A percentile compares a stretch with the other conserved stretches of the same genome.
phyloP scores from a whole-genome alignment of 2,888 invertebrate species.

The Troides helena region DNA sequence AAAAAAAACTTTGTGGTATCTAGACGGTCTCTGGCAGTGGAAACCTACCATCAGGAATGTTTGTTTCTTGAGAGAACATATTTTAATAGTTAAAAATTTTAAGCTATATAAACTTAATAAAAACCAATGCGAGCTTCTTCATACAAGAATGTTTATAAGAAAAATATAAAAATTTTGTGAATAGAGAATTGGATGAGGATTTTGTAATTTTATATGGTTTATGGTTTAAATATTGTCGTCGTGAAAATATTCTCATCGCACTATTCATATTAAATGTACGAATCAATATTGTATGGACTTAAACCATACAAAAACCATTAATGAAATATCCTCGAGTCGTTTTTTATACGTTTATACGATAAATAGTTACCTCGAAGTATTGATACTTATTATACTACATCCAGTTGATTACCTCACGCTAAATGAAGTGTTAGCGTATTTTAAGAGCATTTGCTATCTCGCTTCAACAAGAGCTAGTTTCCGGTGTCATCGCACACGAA shows the following conservation, averaged over 20 bases:
- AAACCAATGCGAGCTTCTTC: too few species aligned
- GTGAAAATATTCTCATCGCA: background rate
- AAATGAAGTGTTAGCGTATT: background rate
- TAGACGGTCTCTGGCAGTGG: too few species aligned
- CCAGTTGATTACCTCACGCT: background rate
- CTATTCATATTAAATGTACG: background rate
- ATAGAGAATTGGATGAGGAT: background rate
- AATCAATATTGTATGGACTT: background rate
- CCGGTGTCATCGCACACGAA: background rate
- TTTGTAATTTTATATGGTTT: background rate
- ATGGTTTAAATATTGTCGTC: background rate
- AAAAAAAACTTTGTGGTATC: too few species aligned
- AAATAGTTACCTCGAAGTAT: too few species aligned
- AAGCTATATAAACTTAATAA: too few species aligned
- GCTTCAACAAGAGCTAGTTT: background rate
- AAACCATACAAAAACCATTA: background rate
- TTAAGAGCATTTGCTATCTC: background rate
- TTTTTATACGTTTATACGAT: too few species aligned
- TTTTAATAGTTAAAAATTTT: too few species aligned
- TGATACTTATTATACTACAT: too few species aligned
- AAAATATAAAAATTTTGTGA: background rate
- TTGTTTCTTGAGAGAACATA: too few species aligned
- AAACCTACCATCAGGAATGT: too few species aligned
- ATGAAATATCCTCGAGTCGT: background rate
- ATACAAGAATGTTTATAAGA: background rate